Evolutionary conservation across 2,797 vertebrate genomes (phyloP).

Genomic region (Neomorphus geoffroyi): DNA sequence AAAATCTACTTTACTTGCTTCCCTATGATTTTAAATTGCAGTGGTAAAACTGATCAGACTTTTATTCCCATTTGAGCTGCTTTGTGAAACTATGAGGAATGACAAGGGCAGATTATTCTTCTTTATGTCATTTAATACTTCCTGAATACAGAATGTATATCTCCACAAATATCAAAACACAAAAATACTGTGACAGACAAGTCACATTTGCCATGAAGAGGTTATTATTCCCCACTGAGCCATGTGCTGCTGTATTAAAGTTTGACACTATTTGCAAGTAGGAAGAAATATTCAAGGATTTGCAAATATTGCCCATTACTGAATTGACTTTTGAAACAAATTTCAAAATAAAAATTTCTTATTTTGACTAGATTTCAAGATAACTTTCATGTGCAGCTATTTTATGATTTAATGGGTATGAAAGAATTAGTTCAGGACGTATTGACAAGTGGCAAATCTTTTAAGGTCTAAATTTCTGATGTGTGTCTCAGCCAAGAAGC

Average conservation of each 20-base stretch:
- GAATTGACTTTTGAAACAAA: neutral
- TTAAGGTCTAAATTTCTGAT: neutral
- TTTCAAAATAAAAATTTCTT: neutral
- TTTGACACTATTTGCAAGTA: neutral
- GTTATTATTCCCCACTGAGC: neutral
- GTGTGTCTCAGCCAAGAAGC: neutral
- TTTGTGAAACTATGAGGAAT: neutral
- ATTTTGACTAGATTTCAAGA: too few species aligned
- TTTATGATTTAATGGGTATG: fast-evolving
- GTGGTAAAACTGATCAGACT: neutral
- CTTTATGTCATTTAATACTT: neutral
- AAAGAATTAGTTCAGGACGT: neutral
- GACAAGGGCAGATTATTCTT: neutral
- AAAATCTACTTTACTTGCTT: neutral
- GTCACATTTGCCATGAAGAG: neutral
- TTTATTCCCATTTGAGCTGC: neutral
- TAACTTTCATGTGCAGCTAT: neutral
- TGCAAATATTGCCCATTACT: neutral
- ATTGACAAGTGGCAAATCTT: neutral
- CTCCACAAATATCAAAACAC: neutral
- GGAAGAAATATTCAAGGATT: neutral
- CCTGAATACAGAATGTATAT: neutral
- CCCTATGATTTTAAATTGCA: neutral
- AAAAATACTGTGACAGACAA: neutral
- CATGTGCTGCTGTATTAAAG: neutral